Base-by-base conservation (phyloP, 2,797 vertebrate genomes). In the Hemibagrus guttatus region DNA sequence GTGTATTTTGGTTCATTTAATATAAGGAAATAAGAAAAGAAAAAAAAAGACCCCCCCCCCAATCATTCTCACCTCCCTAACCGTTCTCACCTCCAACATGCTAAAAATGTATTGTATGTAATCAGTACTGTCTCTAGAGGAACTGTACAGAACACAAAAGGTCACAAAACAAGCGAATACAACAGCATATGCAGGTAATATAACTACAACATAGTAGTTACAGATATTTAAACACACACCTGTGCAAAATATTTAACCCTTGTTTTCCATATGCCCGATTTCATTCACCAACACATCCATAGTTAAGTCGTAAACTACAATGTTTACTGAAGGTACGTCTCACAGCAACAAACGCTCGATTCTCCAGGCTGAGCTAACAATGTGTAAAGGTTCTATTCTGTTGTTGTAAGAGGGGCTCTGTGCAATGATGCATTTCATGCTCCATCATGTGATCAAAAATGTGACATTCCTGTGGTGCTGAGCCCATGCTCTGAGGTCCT, bases 381-480 rank as follows among this genome's bases (percentile, higher is more conserved):
- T 92, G 85, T 92, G 94, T 91, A 90, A 91, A 95, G 93, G 93
- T 94, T 94, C 89, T 94, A 89, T 92, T 93, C 90, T 96, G 96
- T 95, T 97, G 96, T 96, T 97, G 93, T 96, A 96, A 95, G 95
- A 93, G 94, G 92, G 92, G 35, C 96, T 95, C 94, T 95, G 92
- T 92, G 96, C 97, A 94, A 95, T 95, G 96, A 97, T 97, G 95
- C 92, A 97, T 98, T 97, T 97, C 96, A 98, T 93, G 93, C 95
- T 94, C 94, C 91, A 91, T 94, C 98, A 98, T 98, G 98, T 99
- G 98, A 99, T 95, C 93, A 95, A 93, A 89, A 97, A 97, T 96
- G 97, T 99, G 97, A 99, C 97, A 95, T 97, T 97, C 96, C 95
- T 88, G 92, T 91, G 92, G 95, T 90, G 92, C 92, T 91, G 91